phyloP scores from a whole-genome alignment of 1,140 invertebrate species.

The Liolophura sinensis region DNA sequence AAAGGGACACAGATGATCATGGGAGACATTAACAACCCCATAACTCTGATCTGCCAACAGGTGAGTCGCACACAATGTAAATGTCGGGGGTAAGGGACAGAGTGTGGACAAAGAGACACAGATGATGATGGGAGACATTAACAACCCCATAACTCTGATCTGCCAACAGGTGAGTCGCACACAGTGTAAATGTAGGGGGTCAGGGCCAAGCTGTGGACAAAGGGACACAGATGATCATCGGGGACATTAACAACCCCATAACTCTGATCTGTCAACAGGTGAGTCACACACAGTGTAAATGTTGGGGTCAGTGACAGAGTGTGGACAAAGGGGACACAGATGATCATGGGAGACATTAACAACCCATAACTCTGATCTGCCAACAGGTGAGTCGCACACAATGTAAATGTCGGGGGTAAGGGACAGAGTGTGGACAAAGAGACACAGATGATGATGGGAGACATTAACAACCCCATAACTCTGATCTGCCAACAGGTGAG shows the following conservation, averaged over 20 bases:
- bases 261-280: conserved; percentile 59
- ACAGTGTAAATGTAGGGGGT: too few relatives aligned
- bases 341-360: conserved; percentile 60
- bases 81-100: conserved; percentile 20
- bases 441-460: conserved; percentile 59
- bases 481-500: conserved; percentile 58
- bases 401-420: too few relatives aligned
- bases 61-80: conserved; percentile 21
- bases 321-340: conserved; percentile 58
- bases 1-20: conserved; percentile 59
- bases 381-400: conserved; percentile 48
- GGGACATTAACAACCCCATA: conserved; percentile 61
- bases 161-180: conserved; percentile 52
- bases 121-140: conserved; percentile 58
- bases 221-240: conserved; percentile 59
- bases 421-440: conserved; percentile 54
- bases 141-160: conserved; percentile 62
- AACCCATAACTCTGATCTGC: conserved; percentile 60
- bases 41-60: conserved; percentile 59
- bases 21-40: conserved; percentile 61
- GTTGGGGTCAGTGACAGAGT: neutral
- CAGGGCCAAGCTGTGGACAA: conserved; percentile 34
- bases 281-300: neutral
- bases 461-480: conserved; percentile 61
- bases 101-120: conserved; percentile 58